Conservation (phyloP, 2,113 vertebrate genomes). For the Carollia perspicillata region DNA sequence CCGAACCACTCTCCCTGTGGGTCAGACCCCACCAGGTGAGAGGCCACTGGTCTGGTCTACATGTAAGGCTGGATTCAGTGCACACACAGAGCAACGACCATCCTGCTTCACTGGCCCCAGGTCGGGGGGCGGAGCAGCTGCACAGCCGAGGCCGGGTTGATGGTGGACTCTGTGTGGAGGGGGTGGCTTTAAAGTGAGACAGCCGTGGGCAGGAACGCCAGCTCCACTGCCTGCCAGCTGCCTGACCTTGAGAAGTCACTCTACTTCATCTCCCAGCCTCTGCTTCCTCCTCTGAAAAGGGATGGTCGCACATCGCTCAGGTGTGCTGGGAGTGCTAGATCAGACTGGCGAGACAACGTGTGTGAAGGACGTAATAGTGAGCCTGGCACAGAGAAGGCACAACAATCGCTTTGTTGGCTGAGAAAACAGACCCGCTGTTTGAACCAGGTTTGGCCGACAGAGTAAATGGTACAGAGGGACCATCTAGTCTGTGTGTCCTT, state of each 20-base stretch:
- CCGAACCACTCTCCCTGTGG: neutral
- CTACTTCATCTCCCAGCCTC: neutral
- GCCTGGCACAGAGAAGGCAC: neutral
- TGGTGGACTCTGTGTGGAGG: neutral
- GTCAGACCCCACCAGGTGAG: neutral
- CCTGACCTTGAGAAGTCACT: neutral
- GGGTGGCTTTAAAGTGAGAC: neutral
- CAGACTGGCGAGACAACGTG: neutral
- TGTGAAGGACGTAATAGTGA: neutral
- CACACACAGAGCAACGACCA: accelerated
- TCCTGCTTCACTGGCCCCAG: neutral
- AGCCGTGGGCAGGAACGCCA: neutral
- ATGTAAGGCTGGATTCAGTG: neutral
- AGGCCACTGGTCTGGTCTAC: accelerated
- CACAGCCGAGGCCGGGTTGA: accelerated
- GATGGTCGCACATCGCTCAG: neutral
- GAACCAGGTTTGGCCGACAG: neutral
- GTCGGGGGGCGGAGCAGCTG: neutral
- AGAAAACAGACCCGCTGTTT: neutral
- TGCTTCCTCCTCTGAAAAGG: neutral
- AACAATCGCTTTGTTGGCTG: neutral
- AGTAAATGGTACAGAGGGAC: neutral
- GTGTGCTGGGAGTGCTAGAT: neutral
- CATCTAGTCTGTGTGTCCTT: neutral
- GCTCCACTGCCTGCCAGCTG: neutral